Base-by-base conservation (phyloP, 2,797 vertebrate species). In the Hemibagrus guttatus region DNA sequence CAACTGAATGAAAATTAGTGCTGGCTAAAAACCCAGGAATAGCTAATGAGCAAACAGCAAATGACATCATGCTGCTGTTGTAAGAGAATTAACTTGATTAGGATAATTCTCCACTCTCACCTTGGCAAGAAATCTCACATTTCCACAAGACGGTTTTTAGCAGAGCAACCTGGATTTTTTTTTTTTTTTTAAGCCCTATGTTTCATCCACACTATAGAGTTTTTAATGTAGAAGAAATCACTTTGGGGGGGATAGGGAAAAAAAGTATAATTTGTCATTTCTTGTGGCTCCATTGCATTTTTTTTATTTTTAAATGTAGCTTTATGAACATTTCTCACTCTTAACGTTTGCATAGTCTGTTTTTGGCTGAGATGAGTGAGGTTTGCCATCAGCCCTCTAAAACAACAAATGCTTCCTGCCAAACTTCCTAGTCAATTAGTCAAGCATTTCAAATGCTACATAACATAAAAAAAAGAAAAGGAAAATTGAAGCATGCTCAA, bases 401-500 rank as follows among this genome's bases (percentile, higher is more conserved):
- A 95, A 94, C 94, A 95, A 94, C 92, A 93, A 86, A 86, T 85
- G 90, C 87, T 80, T 90, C 92, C 92, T 92, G 93, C 93, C 93
- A 95, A 95, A 91, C 94, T 88, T 94, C 92, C 92, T 88, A 91
- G 92, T 93, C 95, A 95, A 95, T 95, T 95, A 95, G 94, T 56
- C 56, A 91, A 91, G 90, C 87, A 91, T 94, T 95, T 96, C 93
- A 95, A 95, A 94, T 93, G 87, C 93, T 92, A 93, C 89, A 91
- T 89, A 91, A 92, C 93, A 94, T 95, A 93, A 93, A 91, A 93
- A n/a, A 90, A 94, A 89, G 88, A 94, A 93, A 93, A 90, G 91
- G 92, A 94, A 94, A 93, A 92, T 91, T 74, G 89, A 92, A 42
- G 72, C 76, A n/a, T 59, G 61, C 71, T 87, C 49, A 49, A 76